A percentile compares a stretch with the other conserved stretches of the same genome.
Conservation (phyloP, 2,113 vertebrate species). For the Aythya baeri region DNA sequence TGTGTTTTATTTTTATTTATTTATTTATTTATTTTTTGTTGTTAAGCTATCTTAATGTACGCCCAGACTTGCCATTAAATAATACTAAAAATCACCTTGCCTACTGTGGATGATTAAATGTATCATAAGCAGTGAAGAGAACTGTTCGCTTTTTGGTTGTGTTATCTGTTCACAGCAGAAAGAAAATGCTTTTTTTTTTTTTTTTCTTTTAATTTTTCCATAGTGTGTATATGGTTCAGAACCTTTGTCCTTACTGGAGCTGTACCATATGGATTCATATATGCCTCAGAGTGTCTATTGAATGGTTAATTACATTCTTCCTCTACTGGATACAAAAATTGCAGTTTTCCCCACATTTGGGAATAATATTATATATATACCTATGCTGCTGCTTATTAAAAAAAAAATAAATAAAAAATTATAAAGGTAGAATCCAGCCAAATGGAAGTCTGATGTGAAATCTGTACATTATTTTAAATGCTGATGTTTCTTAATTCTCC, state of each 20-base stretch:
- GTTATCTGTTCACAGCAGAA: neutral
- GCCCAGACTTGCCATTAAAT: slow-evolving; percentile 33
- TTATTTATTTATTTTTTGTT: neutral
- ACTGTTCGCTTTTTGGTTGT: neutral
- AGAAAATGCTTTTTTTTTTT: neutral
- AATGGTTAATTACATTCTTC: neutral
- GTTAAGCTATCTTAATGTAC: neutral
- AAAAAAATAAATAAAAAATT: neutral
- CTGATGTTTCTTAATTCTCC: neutral
- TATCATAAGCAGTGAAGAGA: neutral
- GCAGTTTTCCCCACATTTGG: neutral
- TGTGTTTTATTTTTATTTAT: neutral
- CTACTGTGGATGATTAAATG: neutral
- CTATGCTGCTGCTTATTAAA: neutral
- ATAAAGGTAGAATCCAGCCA: neutral
- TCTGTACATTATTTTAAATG: neutral
- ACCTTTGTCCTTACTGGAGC: neutral
- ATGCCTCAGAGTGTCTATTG: neutral
- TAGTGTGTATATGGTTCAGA: neutral
- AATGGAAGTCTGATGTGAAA: neutral
- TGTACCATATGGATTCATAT: neutral
- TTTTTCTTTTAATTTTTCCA: neutral
- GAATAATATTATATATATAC: neutral
- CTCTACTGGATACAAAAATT: neutral
- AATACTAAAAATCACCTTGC: neutral